A percentile compares a stretch with the other conserved stretches of the same genome.
Conservation (phyloP, 1,140 invertebrate genomes). For the Drosophila kikkawai region DNA sequence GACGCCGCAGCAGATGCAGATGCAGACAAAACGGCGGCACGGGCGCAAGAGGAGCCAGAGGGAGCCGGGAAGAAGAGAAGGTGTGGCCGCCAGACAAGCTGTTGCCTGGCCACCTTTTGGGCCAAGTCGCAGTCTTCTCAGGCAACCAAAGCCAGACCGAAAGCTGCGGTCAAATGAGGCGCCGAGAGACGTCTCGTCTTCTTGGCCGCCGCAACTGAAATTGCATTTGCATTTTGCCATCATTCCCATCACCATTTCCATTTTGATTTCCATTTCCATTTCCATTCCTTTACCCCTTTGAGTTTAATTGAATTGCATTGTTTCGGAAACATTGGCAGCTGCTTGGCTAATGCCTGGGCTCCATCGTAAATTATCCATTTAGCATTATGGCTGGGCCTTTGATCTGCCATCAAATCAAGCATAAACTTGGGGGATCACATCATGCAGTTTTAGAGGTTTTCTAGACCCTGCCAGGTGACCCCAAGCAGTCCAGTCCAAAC, state of each 20-base stretch:
- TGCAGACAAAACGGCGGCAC: constrained; percentile 66
- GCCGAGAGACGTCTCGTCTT: constrained; percentile 21
- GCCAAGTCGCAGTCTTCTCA: constrained; percentile 12
- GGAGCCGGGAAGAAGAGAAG: background rate
- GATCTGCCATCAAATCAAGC: constrained; percentile 15
- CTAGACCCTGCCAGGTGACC: background rate
- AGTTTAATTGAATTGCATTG: constrained; percentile 79
- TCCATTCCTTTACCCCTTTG: constrained; percentile 32
- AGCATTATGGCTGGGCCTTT: constrained; percentile 25
- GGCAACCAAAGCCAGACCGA: constrained; percentile 24
- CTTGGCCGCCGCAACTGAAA: constrained; percentile 58
- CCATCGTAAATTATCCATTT: constrained; percentile 39
- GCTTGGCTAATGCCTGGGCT: background rate
- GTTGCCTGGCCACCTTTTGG: constrained; percentile 7
- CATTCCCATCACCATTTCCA: constrained; percentile 27
- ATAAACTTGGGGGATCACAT: background rate
- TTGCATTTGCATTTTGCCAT: constrained; percentile 57
- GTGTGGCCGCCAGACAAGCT: constrained; percentile 14
- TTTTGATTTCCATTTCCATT: constrained; percentile 22
- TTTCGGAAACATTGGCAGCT: constrained; percentile 24
- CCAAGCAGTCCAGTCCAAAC: background rate
- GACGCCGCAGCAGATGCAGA: constrained; percentile 52
- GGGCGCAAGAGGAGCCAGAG: background rate
- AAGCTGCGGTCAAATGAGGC: constrained; percentile 65
- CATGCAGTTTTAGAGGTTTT: background rate